A percentile compares a stretch with the other conserved stretches of the same genome.
These are phyloP conservation scores for Lithophane semibrunnea DNA, from an alignment of 2,888 invertebrate genomes.

Conservation along the genomic window DNA sequence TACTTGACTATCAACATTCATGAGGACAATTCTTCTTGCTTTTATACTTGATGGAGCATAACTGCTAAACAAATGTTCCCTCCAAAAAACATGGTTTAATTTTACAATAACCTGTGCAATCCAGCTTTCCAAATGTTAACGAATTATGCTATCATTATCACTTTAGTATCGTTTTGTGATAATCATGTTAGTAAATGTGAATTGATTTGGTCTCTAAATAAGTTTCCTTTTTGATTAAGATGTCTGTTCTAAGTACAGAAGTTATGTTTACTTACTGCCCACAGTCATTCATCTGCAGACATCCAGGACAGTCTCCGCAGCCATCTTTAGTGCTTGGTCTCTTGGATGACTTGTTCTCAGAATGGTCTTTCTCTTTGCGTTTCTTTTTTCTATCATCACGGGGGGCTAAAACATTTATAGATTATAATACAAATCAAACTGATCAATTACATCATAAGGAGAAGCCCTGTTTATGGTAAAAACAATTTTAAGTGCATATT, in stretches of 20 bases:
- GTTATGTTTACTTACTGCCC: constrained; percentile 81
- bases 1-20: constrained; percentile 13
- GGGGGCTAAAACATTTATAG: constrained; percentile 65
- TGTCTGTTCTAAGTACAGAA: neutral
- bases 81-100: neutral
- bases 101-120: neutral
- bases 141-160: neutral
- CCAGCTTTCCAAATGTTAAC: neutral
- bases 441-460: neutral
- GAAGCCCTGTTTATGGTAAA: neutral
- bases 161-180: no score
- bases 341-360: constrained; percentile 86
- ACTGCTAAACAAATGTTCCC: neutral
- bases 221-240: neutral
- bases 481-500: neutral
- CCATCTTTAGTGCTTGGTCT: constrained; percentile 83
- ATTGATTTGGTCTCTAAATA: neutral
- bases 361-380: constrained; percentile 87
- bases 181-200: neutral
- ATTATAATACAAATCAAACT: neutral
- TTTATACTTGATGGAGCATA: neutral
- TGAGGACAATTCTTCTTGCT: neutral
- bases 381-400: constrained; percentile 88
- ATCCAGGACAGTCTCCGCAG: constrained; percentile 87
- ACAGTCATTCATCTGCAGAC: constrained; percentile 85